phyloP scores from a whole-genome alignment of 2,797 vertebrate species.

The Apogon hyalosoma region DNA sequence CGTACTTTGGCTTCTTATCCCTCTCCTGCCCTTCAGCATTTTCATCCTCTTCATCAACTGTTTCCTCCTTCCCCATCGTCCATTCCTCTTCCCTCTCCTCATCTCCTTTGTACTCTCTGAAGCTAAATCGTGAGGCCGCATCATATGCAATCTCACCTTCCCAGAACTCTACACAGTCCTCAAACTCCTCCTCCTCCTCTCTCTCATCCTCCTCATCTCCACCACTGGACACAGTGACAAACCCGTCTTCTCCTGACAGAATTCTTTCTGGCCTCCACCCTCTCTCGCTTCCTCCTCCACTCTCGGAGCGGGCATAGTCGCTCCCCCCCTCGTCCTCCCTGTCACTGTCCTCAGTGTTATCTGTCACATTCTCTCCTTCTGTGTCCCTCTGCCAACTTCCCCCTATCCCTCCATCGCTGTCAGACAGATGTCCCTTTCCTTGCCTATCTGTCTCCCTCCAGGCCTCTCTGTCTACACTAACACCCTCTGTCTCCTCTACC shows the following conservation, averaged over 20 bases:
- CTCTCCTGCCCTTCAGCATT: constrained; percentile 4
- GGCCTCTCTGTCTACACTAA: constrained; percentile 61
- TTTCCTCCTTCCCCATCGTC: constrained; percentile 37
- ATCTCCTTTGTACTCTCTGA: constrained; percentile 25
- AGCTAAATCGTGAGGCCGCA: constrained; percentile 26
- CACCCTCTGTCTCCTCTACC: constrained; percentile 36
- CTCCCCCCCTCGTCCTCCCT: constrained; percentile 66
- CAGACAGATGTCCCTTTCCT: constrained; percentile 41
- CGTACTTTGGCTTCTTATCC: constrained; percentile 51
- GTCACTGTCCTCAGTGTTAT: constrained; percentile 68
- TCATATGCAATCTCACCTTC: constrained; percentile 40
- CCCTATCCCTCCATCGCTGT: constrained; percentile 48
- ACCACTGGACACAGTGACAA: constrained; percentile 77
- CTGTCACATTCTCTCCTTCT: constrained; percentile 52
- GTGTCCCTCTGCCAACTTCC: constrained; percentile 29
- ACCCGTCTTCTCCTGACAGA: constrained; percentile 74
- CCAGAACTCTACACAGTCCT: constrained; percentile 79
- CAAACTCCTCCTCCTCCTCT: constrained; percentile 70
- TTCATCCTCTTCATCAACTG: constrained; percentile 34
- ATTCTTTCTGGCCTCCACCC: constrained; percentile 56
- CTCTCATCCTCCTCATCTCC: constrained; percentile 73
- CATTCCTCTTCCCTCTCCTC: constrained; percentile 17
- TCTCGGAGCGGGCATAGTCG: constrained; percentile 33
- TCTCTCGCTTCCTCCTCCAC: constrained; percentile 72
- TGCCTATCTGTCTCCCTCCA: constrained; percentile 35